Evolutionary conservation across 2,888 invertebrate species (phyloP).

Genomic region (Heliconius aoede): DNA sequence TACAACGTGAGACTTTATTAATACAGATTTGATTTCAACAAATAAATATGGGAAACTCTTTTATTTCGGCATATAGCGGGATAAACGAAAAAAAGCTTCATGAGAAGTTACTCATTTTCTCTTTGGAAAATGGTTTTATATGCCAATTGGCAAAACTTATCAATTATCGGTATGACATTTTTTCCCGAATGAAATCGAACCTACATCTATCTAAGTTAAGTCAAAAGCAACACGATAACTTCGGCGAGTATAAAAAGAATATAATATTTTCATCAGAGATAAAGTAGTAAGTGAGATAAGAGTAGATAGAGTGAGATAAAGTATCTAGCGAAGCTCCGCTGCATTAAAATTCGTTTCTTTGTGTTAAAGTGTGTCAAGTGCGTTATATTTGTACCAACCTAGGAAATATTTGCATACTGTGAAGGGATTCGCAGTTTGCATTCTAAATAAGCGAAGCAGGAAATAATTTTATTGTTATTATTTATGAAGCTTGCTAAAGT

Average conservation of each 20-base stretch:
- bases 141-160: no score
- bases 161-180: no score
- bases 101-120: no score
- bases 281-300: no score
- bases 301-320: no score
- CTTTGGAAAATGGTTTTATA: no score
- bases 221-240: not conserved
- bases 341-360: conserved; percentile 43
- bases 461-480: conserved; percentile 18
- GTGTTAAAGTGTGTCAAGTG: conserved; percentile 48
- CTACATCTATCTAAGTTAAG: not conserved
- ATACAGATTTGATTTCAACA: not conserved
- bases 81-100: no score
- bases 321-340: conserved; percentile 1
- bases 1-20: no score
- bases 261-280: conserved; percentile 9
- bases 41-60: not conserved
- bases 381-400: conserved; percentile 31
- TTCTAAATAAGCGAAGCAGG: conserved; percentile 28
- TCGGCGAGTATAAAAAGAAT: not conserved
- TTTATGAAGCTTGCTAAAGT: not conserved
- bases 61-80: no score
- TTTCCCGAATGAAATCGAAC: not conserved
- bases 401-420: conserved; percentile 16
- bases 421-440: conserved; percentile 17